Percentiles rank a stretch among this genome's conserved stretches.
These are phyloP conservation scores for Alces alces DNA, from an alignment of 2,113 vertebrate species.

Conservation along the genomic window DNA sequence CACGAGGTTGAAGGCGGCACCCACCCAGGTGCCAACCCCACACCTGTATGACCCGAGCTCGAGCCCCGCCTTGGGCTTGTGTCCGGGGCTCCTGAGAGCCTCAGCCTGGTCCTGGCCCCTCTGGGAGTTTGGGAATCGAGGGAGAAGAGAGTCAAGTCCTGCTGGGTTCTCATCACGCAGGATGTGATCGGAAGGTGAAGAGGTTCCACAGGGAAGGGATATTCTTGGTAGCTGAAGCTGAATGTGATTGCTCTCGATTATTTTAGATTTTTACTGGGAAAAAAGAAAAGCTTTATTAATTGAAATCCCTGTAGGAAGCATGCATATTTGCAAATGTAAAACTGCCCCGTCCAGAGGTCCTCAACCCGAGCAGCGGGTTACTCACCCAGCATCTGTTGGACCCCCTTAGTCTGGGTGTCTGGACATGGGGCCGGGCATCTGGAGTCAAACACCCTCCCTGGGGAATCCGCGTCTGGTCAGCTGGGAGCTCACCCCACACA, in stretches of 20 bases:
- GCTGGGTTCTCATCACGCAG: background rate
- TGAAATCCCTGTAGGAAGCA: background rate
- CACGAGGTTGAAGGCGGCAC: background rate
- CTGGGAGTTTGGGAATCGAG: background rate
- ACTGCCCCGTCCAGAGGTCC: background rate
- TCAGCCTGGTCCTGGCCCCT: background rate
- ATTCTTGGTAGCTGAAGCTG: background rate
- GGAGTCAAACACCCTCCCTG: background rate
- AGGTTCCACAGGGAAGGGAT: background rate
- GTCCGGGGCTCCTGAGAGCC: background rate
- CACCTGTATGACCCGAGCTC: accelerated
- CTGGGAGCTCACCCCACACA: background rate
- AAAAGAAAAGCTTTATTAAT: background rate
- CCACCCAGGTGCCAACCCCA: background rate
- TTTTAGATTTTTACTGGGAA: background rate
- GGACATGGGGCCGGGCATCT: too few relatives aligned
- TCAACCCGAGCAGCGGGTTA: accelerated
- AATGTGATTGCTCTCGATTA: background rate
- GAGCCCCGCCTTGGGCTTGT: background rate
- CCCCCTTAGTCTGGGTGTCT: background rate
- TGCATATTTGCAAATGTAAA: background rate
- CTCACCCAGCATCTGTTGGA: background rate
- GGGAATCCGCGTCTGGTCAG: background rate
- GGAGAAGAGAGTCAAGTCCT: background rate
- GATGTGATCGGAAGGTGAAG: background rate